phyloP scores from a whole-genome alignment of 2,888 invertebrate species.

The Nasonia oneida region DNA sequence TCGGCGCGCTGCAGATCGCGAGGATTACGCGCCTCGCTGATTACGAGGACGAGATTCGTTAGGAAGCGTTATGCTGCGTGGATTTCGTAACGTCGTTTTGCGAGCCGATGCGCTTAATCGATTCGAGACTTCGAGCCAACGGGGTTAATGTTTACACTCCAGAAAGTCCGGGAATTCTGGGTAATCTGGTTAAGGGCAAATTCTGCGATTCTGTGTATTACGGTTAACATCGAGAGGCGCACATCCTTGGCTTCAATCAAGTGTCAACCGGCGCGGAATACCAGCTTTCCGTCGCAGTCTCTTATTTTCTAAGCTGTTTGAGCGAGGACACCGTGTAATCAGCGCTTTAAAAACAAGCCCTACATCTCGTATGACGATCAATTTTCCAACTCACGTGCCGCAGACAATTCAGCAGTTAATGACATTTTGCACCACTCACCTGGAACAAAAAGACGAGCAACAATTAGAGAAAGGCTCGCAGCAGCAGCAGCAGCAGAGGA shows the following conservation, averaged over 20 bases:
- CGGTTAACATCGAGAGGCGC: conserved; percentile 70
- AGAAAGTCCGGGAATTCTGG: conserved; percentile 74
- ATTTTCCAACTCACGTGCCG: conserved; percentile 2
- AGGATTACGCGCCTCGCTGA: background rate
- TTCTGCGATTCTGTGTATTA: conserved; percentile 72
- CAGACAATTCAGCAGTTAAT: conserved; percentile 81
- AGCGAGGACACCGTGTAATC: too few species aligned
- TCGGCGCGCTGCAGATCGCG: background rate
- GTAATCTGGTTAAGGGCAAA: conserved; percentile 75
- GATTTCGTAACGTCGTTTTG: background rate
- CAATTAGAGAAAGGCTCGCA: background rate
- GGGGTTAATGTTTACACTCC: conserved; percentile 67
- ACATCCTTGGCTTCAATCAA: conserved; percentile 73
- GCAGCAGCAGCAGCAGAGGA: background rate
- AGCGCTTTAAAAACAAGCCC: background rate
- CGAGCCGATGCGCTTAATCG: background rate
- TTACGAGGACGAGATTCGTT: conserved; percentile 1
- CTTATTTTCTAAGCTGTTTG: background rate
- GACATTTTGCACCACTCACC: background rate
- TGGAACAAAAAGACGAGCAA: background rate
- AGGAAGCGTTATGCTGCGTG: background rate
- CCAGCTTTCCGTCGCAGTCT: background rate
- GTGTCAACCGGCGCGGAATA: background rate
- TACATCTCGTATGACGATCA: background rate
- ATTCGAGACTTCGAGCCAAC: conserved; percentile 56